Evolutionary conservation across 2,888 invertebrate species (phyloP), one percentile per base, ranked within the genome.

Genomic region (Morinoia aosen): DNA sequence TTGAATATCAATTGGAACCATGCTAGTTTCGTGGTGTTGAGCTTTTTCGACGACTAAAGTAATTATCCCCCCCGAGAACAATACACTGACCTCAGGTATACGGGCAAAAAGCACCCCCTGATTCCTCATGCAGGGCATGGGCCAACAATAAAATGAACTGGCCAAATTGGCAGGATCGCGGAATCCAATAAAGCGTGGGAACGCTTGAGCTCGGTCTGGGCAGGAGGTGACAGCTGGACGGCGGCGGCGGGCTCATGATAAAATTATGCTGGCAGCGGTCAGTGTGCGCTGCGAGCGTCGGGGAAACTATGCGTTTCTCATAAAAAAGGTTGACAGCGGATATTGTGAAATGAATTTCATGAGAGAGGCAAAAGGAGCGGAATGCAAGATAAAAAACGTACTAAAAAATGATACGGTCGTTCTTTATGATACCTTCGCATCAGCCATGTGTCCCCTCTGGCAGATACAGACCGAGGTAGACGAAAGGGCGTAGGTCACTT

Each of bases 151-250:
- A 76, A 33, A 76, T 76, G 76, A 76, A 33, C 76, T 33, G 25
- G 25, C 7, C 33, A 76, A 76, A 76, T 76, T 16, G 76, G 25
- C 76, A 33, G 76, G 19, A 40, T 40, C 16, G 16, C 7, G 90
- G 90, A 90, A 40, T 90, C 90, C 90, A 90, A 19, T 90, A 90
- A 40, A 90, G 90, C 90, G 90, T 90, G 90, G 90, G 90, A 90
- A 90, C 90, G 90, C 19, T 40, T 90, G 40, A 90, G 90, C 39
- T 90, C 90, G 39, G 40, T 11, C 39, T 14, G 39, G 7, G 90
- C 40, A 12, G 40, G 90, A 48, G 90, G 48, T 19, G 90, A 90
- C 90, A 90, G 90, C 90, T 90, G 90, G 90, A 40, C 40, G 19
- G 90, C 90, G 90, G n/a, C 2, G n/a, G 39, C n/a, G 88, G 88